These are phyloP conservation scores for Squalus acanthias DNA, from an alignment of 2,797 vertebrate species.

Conservation along the genomic window DNA sequence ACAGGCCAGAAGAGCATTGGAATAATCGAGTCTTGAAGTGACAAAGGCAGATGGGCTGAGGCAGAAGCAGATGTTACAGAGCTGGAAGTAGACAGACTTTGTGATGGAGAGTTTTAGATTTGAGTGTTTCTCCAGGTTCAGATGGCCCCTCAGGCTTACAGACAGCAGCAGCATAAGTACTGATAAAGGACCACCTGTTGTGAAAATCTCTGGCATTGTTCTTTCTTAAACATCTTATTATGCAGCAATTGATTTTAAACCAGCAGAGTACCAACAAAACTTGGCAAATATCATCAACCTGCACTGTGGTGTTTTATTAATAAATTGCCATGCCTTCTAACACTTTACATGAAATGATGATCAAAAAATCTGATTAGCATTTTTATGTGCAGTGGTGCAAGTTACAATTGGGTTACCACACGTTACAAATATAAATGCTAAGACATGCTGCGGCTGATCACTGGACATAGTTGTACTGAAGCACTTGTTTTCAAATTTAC, in stretches of 20 bases:
- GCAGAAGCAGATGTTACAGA: too few relatives aligned
- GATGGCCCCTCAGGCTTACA: background rate
- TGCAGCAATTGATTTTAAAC: background rate
- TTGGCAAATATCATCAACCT: background rate
- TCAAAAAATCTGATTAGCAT: background rate
- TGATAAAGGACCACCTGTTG: background rate
- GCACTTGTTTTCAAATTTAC: background rate
- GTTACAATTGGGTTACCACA: background rate
- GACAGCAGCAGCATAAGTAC: too few relatives aligned
- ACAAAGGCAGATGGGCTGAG: background rate
- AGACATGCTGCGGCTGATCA: background rate
- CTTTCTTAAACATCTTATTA: background rate
- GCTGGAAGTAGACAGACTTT: background rate
- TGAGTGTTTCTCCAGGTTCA: background rate
- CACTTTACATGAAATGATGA: background rate
- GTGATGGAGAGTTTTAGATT: background rate
- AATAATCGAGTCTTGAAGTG: background rate
- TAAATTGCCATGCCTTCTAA: background rate
- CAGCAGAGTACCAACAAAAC: background rate
- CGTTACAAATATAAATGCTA: background rate
- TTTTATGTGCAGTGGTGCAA: background rate
- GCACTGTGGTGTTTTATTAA: background rate
- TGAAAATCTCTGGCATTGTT: too few relatives aligned
- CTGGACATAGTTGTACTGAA: background rate
- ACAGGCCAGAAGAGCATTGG: background rate